Percentiles rank a stretch among this genome's conserved stretches.
These are phyloP conservation scores for Rosalia funebris DNA, from an alignment of 2,888 invertebrate genomes.

Conservation along the genomic window DNA sequence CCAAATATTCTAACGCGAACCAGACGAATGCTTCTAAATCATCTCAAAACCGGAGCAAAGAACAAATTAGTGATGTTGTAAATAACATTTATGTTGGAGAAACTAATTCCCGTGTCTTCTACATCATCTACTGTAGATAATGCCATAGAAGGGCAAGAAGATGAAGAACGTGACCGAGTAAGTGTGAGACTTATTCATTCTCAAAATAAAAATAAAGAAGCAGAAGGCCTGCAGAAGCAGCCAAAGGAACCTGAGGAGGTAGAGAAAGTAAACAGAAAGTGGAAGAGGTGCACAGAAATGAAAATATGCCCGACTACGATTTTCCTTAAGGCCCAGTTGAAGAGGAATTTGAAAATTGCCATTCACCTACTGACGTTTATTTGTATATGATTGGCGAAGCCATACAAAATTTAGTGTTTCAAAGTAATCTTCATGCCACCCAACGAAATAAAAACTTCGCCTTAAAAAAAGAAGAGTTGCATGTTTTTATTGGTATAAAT, in stretches of 20 bases:
- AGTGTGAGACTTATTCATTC: background rate
- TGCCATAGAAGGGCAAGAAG: no score
- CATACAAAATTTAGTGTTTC: slow-evolving; percentile 34
- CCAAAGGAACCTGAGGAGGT: background rate
- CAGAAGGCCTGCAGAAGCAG: background rate
- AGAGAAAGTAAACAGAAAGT: background rate
- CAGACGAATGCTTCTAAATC: background rate
- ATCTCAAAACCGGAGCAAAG: background rate
- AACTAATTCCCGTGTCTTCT: background rate
- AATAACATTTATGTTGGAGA: background rate
- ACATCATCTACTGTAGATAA: background rate
- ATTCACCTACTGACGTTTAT: slow-evolving; percentile 21
- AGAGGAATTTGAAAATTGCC: slow-evolving; percentile 12
- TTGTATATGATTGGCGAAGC: slow-evolving; percentile 25
- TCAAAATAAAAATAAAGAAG: background rate
- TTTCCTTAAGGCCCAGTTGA: no score
- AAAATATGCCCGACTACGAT: no score
- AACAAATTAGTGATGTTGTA: background rate
- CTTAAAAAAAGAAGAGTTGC: slow-evolving; percentile 31
- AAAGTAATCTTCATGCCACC: slow-evolving; percentile 39
- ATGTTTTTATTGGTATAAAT: slow-evolving; percentile 32
- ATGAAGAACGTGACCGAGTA: no score
- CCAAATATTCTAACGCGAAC: background rate
- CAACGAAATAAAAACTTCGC: slow-evolving; percentile 33
- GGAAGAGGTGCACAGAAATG: no score